Percentiles rank a stretch among this genome's conserved stretches.
Evolutionary conservation across 23 tunicate species (phyloP).

Genomic region (Halocynthia aurantium): DNA sequence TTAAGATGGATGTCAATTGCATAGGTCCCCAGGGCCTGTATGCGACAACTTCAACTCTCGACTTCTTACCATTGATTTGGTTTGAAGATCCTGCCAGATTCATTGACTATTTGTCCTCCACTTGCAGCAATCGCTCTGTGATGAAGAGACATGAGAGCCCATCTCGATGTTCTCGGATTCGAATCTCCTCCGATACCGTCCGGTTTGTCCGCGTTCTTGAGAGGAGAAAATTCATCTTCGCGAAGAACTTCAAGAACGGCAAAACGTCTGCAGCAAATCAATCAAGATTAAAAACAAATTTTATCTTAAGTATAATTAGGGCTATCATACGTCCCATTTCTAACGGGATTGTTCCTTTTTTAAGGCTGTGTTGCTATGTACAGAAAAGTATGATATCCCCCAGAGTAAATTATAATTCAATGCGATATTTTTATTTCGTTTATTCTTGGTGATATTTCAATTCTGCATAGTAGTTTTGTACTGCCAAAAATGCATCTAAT

Average conservation of each 20-base stretch:
- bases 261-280: constrained; percentile 38
- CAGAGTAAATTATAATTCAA: too few species aligned
- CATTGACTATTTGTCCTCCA: constrained; percentile 61
- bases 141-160: constrained; percentile 63
- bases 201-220: constrained; percentile 76
- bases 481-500: too few species aligned
- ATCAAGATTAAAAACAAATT: too few species aligned
- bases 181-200: constrained; percentile 47
- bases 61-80: constrained; percentile 46
- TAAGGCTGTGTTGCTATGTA: too few species aligned
- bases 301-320: too few species aligned
- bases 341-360: too few species aligned
- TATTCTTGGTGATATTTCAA: too few species aligned
- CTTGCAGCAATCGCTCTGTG: constrained; percentile 74
- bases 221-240: constrained; percentile 94
- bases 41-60: neutral
- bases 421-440: too few species aligned
- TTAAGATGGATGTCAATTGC: neutral
- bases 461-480: too few species aligned
- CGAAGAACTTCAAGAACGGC: constrained; percentile 87
- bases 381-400: too few species aligned
- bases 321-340: too few species aligned
- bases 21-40: neutral
- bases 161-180: constrained; percentile 50
- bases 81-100: constrained; percentile 31